These are phyloP conservation scores for Diabrotica virgifera DNA, from an alignment of 1,140 invertebrate species.

Conservation along the genomic window DNA sequence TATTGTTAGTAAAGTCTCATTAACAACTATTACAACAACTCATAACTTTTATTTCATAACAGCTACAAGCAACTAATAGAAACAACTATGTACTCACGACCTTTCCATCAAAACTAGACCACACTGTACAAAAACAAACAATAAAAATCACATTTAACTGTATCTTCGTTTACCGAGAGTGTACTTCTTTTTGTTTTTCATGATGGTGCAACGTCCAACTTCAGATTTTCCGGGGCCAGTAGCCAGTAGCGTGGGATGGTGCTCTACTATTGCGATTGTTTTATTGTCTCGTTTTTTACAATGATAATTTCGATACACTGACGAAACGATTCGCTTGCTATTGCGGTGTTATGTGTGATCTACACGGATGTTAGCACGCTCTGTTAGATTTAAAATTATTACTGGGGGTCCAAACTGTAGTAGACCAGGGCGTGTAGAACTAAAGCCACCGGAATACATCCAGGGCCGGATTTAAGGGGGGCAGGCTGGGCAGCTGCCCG, in stretches of 20 bases:
- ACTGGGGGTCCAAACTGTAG: too few relatives aligned
- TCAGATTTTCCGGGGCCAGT: neutral
- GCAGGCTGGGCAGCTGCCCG: too few relatives aligned
- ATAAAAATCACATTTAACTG: neutral
- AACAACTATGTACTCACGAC: neutral
- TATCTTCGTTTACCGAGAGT: conserved; percentile 7
- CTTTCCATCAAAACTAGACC: neutral
- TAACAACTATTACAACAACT: too few relatives aligned
- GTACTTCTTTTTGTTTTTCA: conserved; percentile 15
- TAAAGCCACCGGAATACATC: too few relatives aligned
- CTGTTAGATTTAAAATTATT: too few relatives aligned
- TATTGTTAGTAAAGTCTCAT: too few relatives aligned
- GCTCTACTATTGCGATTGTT: conserved; percentile 7
- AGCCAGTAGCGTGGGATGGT: conserved; percentile 8
- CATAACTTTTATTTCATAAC: too few relatives aligned
- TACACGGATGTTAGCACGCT: too few relatives aligned
- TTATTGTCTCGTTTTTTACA: conserved; percentile 12
- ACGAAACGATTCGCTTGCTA: conserved; percentile 10
- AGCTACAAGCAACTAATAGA: too few relatives aligned
- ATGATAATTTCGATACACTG: conserved; percentile 10
- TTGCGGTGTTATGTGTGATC: too few relatives aligned
- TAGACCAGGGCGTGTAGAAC: too few relatives aligned
- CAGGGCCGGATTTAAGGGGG: too few relatives aligned
- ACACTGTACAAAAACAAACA: neutral
- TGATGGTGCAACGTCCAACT: neutral